Evolutionary conservation across 2,888 invertebrate species (phyloP), one percentile per base, ranked within the genome.

Genomic region (Lobophora halterata): DNA sequence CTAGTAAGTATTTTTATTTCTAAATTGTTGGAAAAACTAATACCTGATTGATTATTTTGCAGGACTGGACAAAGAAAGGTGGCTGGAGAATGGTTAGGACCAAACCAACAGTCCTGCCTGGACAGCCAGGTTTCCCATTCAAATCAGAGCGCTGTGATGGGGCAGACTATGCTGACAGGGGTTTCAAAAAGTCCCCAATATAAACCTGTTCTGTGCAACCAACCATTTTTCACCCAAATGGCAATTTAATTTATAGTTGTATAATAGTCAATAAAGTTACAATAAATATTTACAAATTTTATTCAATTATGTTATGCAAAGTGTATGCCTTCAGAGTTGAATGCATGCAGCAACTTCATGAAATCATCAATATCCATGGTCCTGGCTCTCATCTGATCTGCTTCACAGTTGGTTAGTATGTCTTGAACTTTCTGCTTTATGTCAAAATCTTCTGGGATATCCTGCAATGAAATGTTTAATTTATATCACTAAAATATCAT

Each of bases 331-430:
- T 94, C 93, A 33, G 91, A 89, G 80, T 99, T 99, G 73, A 98
- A 98, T 18, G 92, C 93, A 76, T 95, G 91, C 60, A 98, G 81
- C 37, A 98, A 81, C 49, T 89, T 90, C 85, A 98, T 93, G 71
- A 99, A 99, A 72, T 99, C 98, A 86, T 99, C 98, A 54, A 95
- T 93, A 68, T 98, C 97, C 98, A 99, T 96, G 3, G 92, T 93
- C 61, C 99, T 89, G 0, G 99, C 96, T 64, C 99, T 90, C 74
- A 92, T 93, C 53, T 93, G 90, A 34, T 92, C 92, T 62, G 93
- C 93, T 46, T 89, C 90, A 39, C 90, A 89, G 35, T 89, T 89
- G 39, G 79, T 78, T 50, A 99, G 85, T 58, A 98, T 91, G 17
- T 91, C 86, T 55, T 92, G 93, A 1, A 98, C 89, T 77, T 93